Conservation (phyloP, 1,140 invertebrate genomes). For the Calosoma granatense region DNA sequence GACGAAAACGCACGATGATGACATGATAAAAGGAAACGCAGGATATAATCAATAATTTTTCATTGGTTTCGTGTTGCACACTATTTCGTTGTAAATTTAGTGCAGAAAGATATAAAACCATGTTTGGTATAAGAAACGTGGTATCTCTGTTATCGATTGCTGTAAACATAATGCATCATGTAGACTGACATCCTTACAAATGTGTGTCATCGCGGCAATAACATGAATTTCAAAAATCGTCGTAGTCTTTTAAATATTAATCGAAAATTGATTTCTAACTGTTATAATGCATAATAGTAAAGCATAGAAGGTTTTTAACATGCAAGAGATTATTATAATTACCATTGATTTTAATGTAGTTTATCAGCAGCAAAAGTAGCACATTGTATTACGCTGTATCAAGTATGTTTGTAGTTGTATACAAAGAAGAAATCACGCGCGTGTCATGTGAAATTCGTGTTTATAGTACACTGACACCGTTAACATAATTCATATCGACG, state of each 20-base stretch:
- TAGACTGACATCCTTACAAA: background rate
- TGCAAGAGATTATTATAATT: too few species aligned
- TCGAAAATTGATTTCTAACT: background rate
- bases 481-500: too few species aligned
- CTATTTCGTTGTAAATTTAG: constrained; percentile 3
- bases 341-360: too few species aligned
- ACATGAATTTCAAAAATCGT: too few species aligned
- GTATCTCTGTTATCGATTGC: background rate
- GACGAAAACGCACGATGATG: too few species aligned
- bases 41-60: background rate
- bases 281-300: background rate
- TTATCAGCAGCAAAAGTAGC: too few species aligned
- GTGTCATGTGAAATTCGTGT: too few species aligned
- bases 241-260: background rate
- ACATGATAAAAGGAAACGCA: too few species aligned
- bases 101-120: background rate
- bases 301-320: background rate
- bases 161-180: background rate
- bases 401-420: too few species aligned
- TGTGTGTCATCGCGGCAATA: background rate
- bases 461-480: too few species aligned
- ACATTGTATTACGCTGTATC: too few species aligned
- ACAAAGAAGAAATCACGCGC: too few species aligned
- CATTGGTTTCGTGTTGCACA: constrained; percentile 2
- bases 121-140: background rate